Percentiles rank a stretch among this genome's conserved stretches.
These are phyloP conservation scores for Bibio marci DNA, from an alignment of 2,888 invertebrate genomes.

Conservation along the genomic window DNA sequence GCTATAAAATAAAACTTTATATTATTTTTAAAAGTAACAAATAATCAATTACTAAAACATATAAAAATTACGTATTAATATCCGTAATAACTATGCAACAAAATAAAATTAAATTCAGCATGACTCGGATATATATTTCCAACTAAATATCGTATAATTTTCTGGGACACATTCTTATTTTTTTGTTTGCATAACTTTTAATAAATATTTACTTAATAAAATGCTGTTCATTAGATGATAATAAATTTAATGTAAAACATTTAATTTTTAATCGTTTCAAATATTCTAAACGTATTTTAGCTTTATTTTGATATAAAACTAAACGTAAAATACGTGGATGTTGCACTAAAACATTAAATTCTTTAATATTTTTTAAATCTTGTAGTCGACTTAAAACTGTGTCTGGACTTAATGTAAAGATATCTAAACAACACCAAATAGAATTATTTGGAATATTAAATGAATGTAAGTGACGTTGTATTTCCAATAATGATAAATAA, in stretches of 20 bases:
- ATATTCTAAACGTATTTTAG: conserved; percentile 32
- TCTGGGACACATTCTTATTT: no score
- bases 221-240: conserved; percentile 22
- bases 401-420: conserved; percentile 39
- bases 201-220: conserved; percentile 1
- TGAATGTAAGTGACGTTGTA: conserved; percentile 36
- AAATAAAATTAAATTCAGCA: no score
- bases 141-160: no score
- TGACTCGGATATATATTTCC: background rate
- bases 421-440: conserved; percentile 33
- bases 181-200: no score
- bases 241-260: conserved; percentile 30
- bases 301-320: conserved; percentile 32
- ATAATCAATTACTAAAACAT: no score
- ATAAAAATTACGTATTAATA: no score
- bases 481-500: conserved; percentile 35
- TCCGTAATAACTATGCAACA: no score
- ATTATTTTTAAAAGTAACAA: no score
- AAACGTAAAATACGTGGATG: conserved; percentile 40
- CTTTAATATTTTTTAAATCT: conserved; percentile 36
- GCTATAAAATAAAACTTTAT: no score
- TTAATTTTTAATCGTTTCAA: conserved; percentile 32
- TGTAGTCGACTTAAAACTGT: conserved; percentile 39
- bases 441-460: conserved; percentile 37
- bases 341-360: conserved; percentile 39